These are phyloP conservation scores for Zootermopsis nevadensis DNA, from an alignment of 2,888 invertebrate species.

Conservation along the genomic window DNA sequence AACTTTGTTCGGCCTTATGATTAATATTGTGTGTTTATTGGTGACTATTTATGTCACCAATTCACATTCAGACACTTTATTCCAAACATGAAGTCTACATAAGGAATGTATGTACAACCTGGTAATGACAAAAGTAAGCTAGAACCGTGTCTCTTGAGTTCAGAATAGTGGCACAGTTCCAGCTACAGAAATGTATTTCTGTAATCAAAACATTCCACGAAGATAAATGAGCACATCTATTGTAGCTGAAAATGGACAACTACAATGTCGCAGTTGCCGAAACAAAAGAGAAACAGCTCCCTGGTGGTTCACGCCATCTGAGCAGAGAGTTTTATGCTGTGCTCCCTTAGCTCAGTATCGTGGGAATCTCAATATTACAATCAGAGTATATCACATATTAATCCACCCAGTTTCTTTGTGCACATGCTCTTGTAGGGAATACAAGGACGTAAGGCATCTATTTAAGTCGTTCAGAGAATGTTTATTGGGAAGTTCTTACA, in stretches of 20 bases:
- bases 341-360: not conserved
- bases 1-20: conserved; percentile 32
- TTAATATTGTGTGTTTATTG: not conserved
- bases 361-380: not conserved
- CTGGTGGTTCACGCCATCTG: conserved; percentile 11
- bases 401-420: conserved; percentile 49
- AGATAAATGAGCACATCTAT: conserved; percentile 27
- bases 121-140: not conserved
- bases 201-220: conserved; percentile 40
- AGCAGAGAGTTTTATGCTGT: conserved; percentile 26
- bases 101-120: not conserved
- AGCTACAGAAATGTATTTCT: conserved; percentile 20
- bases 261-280: conserved; percentile 1
- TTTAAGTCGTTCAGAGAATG: conserved; percentile 29
- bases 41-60: conserved; percentile 8
- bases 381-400: conserved; percentile 24
- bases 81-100: conserved; percentile 5
- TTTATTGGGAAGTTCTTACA: not conserved
- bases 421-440: conserved; percentile 48
- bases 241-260: conserved; percentile 21
- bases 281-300: not conserved
- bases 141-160: not conserved
- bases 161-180: conserved; percentile 6
- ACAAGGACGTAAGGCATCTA: conserved; percentile 34
- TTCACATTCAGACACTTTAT: conserved; percentile 13